Conservation (phyloP, 2,113 vertebrate species). For the Anas platyrhynchos region DNA sequence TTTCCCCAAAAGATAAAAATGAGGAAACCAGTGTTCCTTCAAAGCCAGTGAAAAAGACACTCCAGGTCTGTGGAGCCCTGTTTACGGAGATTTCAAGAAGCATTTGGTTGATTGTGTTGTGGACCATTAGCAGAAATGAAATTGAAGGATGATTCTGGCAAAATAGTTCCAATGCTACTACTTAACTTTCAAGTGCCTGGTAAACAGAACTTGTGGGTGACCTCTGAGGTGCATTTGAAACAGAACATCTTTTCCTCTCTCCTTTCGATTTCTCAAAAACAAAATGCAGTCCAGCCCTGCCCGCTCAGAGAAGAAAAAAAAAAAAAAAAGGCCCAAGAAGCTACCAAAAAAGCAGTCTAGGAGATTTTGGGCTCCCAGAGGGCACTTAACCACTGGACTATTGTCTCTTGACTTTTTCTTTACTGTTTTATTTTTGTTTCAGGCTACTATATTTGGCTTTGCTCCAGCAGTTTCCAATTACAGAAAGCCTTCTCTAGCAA, state of each 20-base stretch:
- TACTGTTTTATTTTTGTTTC: constrained; percentile 34
- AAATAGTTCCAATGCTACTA: not conserved
- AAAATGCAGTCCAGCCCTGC: not conserved
- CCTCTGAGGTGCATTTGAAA: not conserved
- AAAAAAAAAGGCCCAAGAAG: not conserved
- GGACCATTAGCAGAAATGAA: not conserved
- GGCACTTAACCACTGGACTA: not conserved
- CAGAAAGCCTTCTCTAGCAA: constrained; percentile 47
- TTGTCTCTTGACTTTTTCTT: constrained; percentile 15
- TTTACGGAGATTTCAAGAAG: not conserved
- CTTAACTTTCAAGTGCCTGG: not conserved
- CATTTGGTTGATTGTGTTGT: not conserved
- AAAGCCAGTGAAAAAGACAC: not conserved
- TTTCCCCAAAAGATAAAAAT: rapidly evolving
- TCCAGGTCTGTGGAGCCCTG: not conserved
- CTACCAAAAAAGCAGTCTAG: not conserved
- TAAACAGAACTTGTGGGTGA: not conserved
- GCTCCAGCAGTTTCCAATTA: constrained; percentile 52
- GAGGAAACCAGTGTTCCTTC: rapidly evolving
- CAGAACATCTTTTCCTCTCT: not conserved
- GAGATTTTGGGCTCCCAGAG: not conserved
- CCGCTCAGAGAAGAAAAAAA: not conserved
- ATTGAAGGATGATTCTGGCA: not conserved
- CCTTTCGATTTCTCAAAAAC: not conserved
- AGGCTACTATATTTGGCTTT: constrained; percentile 51